Base-by-base conservation (phyloP, 53 echinoderm and acorn worm genomes). In the Henricia sp. region DNA sequence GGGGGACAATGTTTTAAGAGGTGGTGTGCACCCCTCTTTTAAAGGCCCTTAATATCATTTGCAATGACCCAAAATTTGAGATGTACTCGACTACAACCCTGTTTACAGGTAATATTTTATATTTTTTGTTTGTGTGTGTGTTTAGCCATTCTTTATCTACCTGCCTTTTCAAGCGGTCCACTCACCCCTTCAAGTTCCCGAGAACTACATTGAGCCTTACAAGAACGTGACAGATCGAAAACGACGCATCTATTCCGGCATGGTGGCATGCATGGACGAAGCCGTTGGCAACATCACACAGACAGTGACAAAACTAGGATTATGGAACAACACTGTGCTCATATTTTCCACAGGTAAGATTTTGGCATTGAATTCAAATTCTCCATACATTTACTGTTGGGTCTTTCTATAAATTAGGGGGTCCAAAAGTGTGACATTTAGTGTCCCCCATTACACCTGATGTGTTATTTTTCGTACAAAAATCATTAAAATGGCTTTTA, bases 191-290 rank as follows among this genome's bases (percentile, higher is more conserved):
- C 68, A 91, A 42, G 91, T 87, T 1, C 93, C 95, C 11, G 73
- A 72, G 21, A 42, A 67, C 6, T 95, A 95, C 78, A 13, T 27
- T 14, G 28, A 74, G 69, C 90, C 70, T 0, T 95, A 95, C 71
- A 50, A 58, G 37, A 14, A 84, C 36, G 84, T 93, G 17, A 74
- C 29, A 1, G 84, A 95, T 44, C 33, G 52, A 55, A 37, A 84
- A 0, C 66, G 92, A 29, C 90, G 50, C 11, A 73, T 70, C n/a
- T 95, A 92, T 48, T 88, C 92, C 8, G 92, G 95, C 5, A 95
- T 95, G 95, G 86, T 86, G 14, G 71, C 92, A 0, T 95, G 95
- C 54, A 95, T 95, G 95, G 95, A 95, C 14, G 92, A 95, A 41
- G 95, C 86, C 0, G 84, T 95, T 10, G 95, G 95, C 10, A 95